Conservation (phyloP, 2,888 invertebrate genomes). For the Andrena fulva region DNA sequence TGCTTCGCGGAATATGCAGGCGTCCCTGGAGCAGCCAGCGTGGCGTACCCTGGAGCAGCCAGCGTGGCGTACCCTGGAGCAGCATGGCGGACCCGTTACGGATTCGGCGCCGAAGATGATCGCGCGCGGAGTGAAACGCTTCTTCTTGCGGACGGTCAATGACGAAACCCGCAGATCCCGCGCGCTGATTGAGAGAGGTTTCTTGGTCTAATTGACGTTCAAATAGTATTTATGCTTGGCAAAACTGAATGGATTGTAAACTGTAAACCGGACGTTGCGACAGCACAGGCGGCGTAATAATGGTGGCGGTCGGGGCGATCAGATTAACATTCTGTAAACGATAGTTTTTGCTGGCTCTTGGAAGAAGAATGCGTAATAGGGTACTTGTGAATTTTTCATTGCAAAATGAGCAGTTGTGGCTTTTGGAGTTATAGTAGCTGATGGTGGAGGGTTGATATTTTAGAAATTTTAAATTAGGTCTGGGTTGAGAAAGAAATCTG, state of each 20-base stretch:
- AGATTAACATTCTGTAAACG: too few relatives aligned
- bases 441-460: too few relatives aligned
- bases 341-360: too few relatives aligned
- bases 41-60: neutral
- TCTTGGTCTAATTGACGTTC: slow-evolving; percentile 60
- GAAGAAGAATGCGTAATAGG: too few relatives aligned
- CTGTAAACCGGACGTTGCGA: slow-evolving; percentile 20
- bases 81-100: slow-evolving; percentile 15
- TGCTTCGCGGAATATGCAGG: slow-evolving; percentile 20
- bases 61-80: neutral
- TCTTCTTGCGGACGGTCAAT: slow-evolving; percentile 5
- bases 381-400: too few relatives aligned
- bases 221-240: slow-evolving; percentile 47
- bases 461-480: too few relatives aligned
- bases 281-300: neutral
- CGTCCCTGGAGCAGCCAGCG: neutral
- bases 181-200: slow-evolving; percentile 35
- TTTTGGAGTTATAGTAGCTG: too few relatives aligned
- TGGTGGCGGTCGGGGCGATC: neutral
- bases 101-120: slow-evolving; percentile 22
- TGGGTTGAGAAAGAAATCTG: too few relatives aligned
- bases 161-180: slow-evolving; percentile 39
- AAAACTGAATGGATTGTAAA: slow-evolving; percentile 32
- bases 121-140: neutral
- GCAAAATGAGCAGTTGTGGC: too few relatives aligned